These are phyloP conservation scores for Drosophila obscura DNA, from an alignment of 1,140 invertebrate species.

Conservation along the genomic window DNA sequence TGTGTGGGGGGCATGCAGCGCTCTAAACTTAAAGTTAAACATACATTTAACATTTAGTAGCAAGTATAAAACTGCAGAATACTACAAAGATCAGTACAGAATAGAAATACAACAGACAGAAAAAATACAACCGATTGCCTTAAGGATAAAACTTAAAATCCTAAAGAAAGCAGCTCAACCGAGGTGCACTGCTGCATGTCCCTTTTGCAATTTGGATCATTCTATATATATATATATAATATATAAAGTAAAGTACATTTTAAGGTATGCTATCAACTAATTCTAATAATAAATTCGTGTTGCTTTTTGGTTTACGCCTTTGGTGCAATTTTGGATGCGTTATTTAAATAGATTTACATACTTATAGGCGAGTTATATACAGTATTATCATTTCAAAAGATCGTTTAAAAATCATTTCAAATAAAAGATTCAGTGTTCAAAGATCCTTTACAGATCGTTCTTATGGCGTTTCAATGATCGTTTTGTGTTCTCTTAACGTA, in stretches of 20 bases:
- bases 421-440: not conserved
- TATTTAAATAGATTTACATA: slow-evolving; percentile 47
- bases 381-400: slow-evolving; percentile 2
- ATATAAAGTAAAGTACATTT: not conserved
- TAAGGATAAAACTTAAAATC: slow-evolving; percentile 29
- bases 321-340: slow-evolving; percentile 50
- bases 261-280: slow-evolving; percentile 3
- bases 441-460: not conserved
- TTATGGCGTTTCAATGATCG: not conserved
- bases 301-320: slow-evolving; percentile 61
- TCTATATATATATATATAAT: not conserved
- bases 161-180: too few relatives aligned
- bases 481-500: slow-evolving; percentile 18
- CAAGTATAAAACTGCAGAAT: slow-evolving; percentile 59
- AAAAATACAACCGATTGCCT: slow-evolving; percentile 54
- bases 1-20: slow-evolving; percentile 47
- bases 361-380: slow-evolving; percentile 56
- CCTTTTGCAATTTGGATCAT: too few relatives aligned
- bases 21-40: slow-evolving; percentile 16
- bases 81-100: slow-evolving; percentile 75
- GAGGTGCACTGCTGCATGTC: too few relatives aligned
- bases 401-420: not conserved
- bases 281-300: slow-evolving; percentile 24
- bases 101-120: slow-evolving; percentile 46
- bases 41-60: slow-evolving; percentile 36